Evolutionary conservation across 2,888 invertebrate species (phyloP).

Genomic region (Phasia obesa): DNA sequence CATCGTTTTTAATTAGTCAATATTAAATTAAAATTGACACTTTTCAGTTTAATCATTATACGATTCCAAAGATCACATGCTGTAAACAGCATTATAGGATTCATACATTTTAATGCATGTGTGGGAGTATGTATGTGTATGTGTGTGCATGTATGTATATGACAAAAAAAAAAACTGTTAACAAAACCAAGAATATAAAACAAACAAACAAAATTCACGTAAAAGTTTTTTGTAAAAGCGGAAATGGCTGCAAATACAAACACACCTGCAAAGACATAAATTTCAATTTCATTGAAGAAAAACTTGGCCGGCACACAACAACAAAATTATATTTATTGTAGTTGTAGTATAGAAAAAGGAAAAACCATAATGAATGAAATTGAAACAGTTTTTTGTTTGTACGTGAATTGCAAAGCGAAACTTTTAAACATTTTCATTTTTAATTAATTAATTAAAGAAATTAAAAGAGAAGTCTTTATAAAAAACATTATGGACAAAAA

Average conservation of each 20-base stretch:
- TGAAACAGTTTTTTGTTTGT: neutral
- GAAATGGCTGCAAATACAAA: constrained; percentile 11
- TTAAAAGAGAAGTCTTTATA: no score
- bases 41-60: constrained; percentile 30
- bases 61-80: constrained; percentile 7
- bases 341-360: neutral
- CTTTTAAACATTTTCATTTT: neutral
- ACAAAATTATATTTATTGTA: constrained; percentile 19
- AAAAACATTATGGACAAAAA: neutral
- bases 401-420: constrained; percentile 12
- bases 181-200: neutral
- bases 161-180: neutral
- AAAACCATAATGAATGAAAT: constrained; percentile 23
- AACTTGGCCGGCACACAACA: neutral
- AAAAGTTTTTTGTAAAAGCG: neutral
- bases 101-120: neutral
- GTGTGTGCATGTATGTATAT: neutral
- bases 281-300: constrained; percentile 25
- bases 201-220: neutral
- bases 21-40: constrained; percentile 60
- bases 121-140: neutral
- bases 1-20: constrained; percentile 61
- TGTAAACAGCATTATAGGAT: neutral
- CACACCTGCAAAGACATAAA: constrained; percentile 25
- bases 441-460: neutral